phyloP scores from a whole-genome alignment of 2,113 vertebrate genomes.

The Apeltes quadracus region DNA sequence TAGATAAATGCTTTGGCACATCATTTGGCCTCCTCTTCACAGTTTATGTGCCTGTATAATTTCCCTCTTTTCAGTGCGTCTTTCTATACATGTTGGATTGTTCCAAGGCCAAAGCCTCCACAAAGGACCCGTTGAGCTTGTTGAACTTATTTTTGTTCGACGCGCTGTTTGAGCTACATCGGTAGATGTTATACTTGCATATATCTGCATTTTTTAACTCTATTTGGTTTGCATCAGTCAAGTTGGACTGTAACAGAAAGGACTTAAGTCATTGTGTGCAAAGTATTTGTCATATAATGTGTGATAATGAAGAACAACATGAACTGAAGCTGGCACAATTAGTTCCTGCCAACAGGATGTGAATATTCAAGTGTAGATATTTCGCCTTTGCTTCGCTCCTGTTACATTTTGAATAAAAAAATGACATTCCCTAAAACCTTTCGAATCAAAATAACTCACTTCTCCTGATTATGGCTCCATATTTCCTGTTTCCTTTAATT shows the following conservation, averaged over 20 bases:
- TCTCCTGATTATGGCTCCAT: background rate
- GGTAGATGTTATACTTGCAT: no score
- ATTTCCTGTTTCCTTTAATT: background rate
- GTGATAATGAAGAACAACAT: background rate
- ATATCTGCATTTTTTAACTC: background rate
- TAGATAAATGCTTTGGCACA: background rate
- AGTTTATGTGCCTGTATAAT: background rate
- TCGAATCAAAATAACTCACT: background rate
- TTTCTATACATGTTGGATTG: conserved; percentile 9
- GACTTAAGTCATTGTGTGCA: background rate
- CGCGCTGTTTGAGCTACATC: background rate
- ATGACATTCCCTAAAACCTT: background rate
- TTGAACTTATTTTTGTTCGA: background rate
- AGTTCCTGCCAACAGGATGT: no score
- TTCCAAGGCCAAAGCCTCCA: background rate
- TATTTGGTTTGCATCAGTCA: background rate
- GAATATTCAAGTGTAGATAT: background rate
- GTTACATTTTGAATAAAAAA: background rate
- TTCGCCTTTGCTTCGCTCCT: background rate
- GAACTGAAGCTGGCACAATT: no score
- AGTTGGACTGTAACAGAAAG: background rate
- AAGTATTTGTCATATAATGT: background rate
- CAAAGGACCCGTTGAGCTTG: background rate
- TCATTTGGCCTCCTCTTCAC: conserved; percentile 6
- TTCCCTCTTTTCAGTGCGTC: background rate